Evolutionary conservation across 2,113 vertebrate species (phyloP), one percentile per base, ranked within the genome.

Genomic region (Empidonax traillii): DNA sequence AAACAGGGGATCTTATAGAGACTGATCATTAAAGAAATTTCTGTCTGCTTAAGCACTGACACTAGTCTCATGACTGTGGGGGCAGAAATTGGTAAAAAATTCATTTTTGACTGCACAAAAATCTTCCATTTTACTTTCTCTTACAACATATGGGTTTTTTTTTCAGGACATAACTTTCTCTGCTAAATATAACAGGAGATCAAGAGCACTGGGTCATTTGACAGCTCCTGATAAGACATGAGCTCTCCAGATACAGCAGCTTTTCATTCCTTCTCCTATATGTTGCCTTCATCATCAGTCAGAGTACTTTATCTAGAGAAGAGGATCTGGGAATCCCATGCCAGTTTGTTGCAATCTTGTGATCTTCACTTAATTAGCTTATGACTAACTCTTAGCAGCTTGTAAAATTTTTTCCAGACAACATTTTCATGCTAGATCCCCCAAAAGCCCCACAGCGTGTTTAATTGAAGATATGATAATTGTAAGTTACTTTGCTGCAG

Each of bases 401-500:
- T 94, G 84, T 52, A 87, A 24, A n/a, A 47, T 82, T 86, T 43
- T 59, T 82, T 23, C 47, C 27, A 83, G 80, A 39, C 22, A 94
- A 22, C 30, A 21, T 85, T 94, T 94, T 90, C 53, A 58, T 51
- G 33, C 62, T 47, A 49, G 95, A 31, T 87, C 37, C 75, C 78
- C 37, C 37, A 14, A 65, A 72, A 95, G 66, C 44, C 84, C 59
- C 61, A 75, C 56, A 58, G 85, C 44, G 9, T 93, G 67, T 95
- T 97, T 97, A 96, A 88, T 43, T 97, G 92, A 97, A 95, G 85
- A 76, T 23, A 69, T 35, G 71, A 56, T 96, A 94, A 97, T 89
- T 94, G 14, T 51, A 56, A 85, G 86, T 81, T 96, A 87, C 79
- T 97, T 93, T 80, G 39, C 77, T 84, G 53, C 81, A 93, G 66